A percentile compares a stretch with the other conserved stretches of the same genome.
Evolutionary conservation across 2,797 vertebrate species (phyloP).

Genomic region (Fratercula arctica): DNA sequence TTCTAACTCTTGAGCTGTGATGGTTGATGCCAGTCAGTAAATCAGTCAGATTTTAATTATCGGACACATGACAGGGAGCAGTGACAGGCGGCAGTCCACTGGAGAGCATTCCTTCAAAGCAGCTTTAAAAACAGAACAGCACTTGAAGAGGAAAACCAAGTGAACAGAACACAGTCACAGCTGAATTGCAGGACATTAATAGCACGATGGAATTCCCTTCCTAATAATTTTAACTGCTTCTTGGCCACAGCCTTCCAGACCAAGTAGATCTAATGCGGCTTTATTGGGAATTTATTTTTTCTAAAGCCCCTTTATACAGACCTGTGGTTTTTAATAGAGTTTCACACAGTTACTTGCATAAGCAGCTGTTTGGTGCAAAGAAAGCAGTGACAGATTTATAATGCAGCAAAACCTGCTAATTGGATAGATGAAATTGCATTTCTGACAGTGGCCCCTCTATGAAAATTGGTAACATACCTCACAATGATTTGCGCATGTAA

Average conservation of each 20-base stretch:
- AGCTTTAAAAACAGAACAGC: slow-evolving; percentile 76
- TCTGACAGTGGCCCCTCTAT: slow-evolving; percentile 71
- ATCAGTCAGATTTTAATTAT: slow-evolving; percentile 92
- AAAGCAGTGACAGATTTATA: slow-evolving; percentile 73
- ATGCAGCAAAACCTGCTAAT: slow-evolving; percentile 73
- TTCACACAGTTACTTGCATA: slow-evolving; percentile 70
- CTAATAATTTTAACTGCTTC: slow-evolving; percentile 67
- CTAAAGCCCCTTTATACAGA: slow-evolving; percentile 23
- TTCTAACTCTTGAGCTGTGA: slow-evolving; percentile 77
- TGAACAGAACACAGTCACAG: slow-evolving; percentile 60
- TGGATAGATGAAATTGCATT: slow-evolving; percentile 74
- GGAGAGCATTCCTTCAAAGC: slow-evolving; percentile 84
- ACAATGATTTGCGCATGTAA: slow-evolving; percentile 53
- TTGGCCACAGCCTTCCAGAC: neutral
- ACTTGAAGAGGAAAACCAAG: slow-evolving; percentile 67
- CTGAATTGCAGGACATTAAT: slow-evolving; percentile 67
- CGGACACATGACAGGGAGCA: slow-evolving; percentile 84
- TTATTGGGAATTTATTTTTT: neutral
- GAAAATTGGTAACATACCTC: slow-evolving; percentile 68
- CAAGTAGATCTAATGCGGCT: neutral
- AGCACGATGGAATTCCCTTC: slow-evolving; percentile 59
- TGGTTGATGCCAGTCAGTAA: slow-evolving; percentile 85
- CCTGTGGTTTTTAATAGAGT: slow-evolving; percentile 70
- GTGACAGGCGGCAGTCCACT: slow-evolving; percentile 82
- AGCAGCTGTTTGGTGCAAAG: slow-evolving; percentile 72